Evolutionary conservation across 2,797 vertebrate genomes (phyloP).

Genomic region (Pempheris klunzingeri): DNA sequence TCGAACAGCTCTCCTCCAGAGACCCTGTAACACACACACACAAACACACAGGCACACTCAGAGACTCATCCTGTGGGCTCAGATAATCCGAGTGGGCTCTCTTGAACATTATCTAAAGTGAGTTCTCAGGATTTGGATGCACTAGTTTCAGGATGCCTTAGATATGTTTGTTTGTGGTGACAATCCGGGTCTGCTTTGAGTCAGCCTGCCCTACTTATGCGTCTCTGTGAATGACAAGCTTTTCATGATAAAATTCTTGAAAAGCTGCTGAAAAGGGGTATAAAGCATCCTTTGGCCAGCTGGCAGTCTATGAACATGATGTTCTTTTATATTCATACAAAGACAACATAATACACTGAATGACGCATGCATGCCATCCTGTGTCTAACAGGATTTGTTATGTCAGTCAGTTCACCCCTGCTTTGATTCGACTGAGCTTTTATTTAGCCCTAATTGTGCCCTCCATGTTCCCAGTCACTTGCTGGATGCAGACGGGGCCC

Average conservation of each 20-base stretch:
- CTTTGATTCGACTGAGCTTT: slow-evolving; percentile 57
- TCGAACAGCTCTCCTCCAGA: slow-evolving; percentile 95
- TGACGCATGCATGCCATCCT: slow-evolving; percentile 14
- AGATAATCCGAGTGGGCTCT: slow-evolving; percentile 44
- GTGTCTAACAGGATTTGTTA: slow-evolving; percentile 22
- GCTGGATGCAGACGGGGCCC: slow-evolving; percentile 26
- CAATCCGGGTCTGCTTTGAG: neutral
- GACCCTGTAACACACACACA: slow-evolving; percentile 83
- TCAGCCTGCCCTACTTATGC: slow-evolving; percentile 26
- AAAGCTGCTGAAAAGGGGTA: slow-evolving; percentile 14
- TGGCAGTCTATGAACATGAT: slow-evolving; percentile 6
- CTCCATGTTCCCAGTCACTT: slow-evolving; percentile 58
- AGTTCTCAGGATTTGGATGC: slow-evolving; percentile 44
- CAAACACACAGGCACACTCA: slow-evolving; percentile 44
- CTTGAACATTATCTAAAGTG: slow-evolving; percentile 59
- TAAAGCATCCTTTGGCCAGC: slow-evolving; percentile 20
- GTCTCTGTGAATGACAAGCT: neutral
- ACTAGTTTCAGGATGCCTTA: slow-evolving; percentile 41
- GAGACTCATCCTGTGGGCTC: slow-evolving; percentile 22
- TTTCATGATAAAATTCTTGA: neutral
- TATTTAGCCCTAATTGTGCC: slow-evolving; percentile 73
- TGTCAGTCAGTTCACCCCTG: slow-evolving; percentile 30
- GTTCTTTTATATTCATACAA: slow-evolving; percentile 28
- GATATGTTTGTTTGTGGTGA: slow-evolving; percentile 49
- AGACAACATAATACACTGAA: slow-evolving; percentile 32